Conservation (phyloP, 2,113 vertebrate species). For the Seriola rivoliana region DNA sequence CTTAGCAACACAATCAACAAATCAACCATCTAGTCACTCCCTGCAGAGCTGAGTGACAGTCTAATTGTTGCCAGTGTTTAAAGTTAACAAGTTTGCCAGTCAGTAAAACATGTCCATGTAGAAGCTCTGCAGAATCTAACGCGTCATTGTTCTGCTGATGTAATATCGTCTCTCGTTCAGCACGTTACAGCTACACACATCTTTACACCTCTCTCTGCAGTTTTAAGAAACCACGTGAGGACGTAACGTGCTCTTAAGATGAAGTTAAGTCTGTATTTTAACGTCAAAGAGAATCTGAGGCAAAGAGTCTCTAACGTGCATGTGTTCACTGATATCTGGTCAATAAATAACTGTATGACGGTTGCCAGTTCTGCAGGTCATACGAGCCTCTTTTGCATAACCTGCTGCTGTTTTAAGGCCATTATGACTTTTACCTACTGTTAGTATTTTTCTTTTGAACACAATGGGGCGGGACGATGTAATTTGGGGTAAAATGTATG, state of each 20-base stretch:
- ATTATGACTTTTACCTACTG: not conserved
- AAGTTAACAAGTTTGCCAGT: not conserved
- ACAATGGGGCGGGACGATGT: too few relatives aligned
- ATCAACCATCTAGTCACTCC: slow-evolving; percentile 1
- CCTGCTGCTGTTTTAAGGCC: slow-evolving; percentile 3
- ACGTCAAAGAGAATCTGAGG: not conserved
- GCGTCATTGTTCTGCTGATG: not conserved
- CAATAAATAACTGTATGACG: not conserved
- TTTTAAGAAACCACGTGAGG: too few relatives aligned
- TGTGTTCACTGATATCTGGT: not conserved
- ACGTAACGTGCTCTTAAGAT: too few relatives aligned
- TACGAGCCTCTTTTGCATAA: not conserved
- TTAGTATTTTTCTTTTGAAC: too few relatives aligned
- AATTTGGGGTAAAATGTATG: not conserved
- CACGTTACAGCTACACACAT: too few relatives aligned
- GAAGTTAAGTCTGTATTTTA: not conserved
- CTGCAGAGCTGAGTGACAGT: slow-evolving; percentile 3
- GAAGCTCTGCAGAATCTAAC: not conserved
- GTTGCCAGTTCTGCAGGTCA: not conserved
- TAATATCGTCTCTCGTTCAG: not conserved
- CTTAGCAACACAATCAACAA: slow-evolving; percentile 35
- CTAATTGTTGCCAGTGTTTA: not conserved
- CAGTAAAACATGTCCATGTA: slow-evolving; percentile 3
- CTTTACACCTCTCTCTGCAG: too few relatives aligned
- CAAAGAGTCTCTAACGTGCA: not conserved